phyloP scores from a whole-genome alignment of 2,797 vertebrate species.

The Arrhamphus sclerolepis region DNA sequence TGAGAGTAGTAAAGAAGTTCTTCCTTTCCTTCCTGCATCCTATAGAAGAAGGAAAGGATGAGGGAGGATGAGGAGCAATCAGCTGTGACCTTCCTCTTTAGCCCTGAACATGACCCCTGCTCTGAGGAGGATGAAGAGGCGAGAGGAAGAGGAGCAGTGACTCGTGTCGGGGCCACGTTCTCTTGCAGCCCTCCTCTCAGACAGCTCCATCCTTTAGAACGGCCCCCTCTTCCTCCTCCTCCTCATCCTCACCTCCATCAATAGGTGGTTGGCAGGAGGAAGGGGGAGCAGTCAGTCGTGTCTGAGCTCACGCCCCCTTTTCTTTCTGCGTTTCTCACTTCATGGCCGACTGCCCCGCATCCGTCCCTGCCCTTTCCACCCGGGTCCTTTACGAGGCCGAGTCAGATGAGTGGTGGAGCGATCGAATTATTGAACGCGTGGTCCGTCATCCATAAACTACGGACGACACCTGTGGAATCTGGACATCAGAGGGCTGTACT shows the following conservation, averaged over 20 bases:
- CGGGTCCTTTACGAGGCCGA: slow-evolving; percentile 17
- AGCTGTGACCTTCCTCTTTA: slow-evolving; percentile 63
- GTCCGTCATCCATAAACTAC: too few relatives aligned
- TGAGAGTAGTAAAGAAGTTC: slow-evolving; percentile 33
- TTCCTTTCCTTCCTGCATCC: slow-evolving; percentile 4
- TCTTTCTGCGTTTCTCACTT: slow-evolving; percentile 50
- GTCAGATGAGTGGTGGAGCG: neutral
- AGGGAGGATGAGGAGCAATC: slow-evolving; percentile 48
- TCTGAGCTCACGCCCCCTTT: slow-evolving; percentile 63
- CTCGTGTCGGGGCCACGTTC: slow-evolving; percentile 30
- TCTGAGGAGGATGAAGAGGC: slow-evolving; percentile 24
- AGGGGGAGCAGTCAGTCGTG: slow-evolving; percentile 65
- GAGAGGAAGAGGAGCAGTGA: slow-evolving; percentile 57
- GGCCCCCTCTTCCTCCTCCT: slow-evolving; percentile 21
- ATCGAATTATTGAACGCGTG: too few relatives aligned
- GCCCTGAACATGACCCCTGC: slow-evolving; percentile 69
- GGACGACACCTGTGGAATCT: too few relatives aligned
- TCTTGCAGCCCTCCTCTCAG: slow-evolving; percentile 10
- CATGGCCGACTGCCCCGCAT: slow-evolving; percentile 56
- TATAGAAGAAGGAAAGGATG: too few relatives aligned
- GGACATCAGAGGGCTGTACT: too few relatives aligned
- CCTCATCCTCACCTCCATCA: slow-evolving; percentile 47
- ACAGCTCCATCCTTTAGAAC: slow-evolving; percentile 37
- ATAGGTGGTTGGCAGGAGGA: slow-evolving; percentile 45
- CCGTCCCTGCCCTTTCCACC: slow-evolving; percentile 11